Evolutionary conservation across 2,113 vertebrate species (phyloP).

Genomic region (Prunella fulvescens): DNA sequence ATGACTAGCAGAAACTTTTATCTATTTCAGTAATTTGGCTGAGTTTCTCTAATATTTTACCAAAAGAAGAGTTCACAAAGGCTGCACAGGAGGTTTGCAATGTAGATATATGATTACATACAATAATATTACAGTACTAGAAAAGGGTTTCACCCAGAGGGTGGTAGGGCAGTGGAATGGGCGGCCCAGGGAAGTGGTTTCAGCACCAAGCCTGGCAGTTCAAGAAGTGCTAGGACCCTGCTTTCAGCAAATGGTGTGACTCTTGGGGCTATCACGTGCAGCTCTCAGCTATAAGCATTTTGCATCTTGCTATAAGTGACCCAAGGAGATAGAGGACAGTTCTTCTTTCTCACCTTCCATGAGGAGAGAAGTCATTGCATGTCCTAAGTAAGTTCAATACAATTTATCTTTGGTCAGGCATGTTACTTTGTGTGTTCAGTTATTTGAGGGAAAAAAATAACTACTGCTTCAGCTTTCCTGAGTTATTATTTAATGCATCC

Average conservation of each 20-base stretch:
- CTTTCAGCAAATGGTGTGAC: not conserved
- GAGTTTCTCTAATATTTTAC: not conserved
- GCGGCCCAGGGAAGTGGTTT: not conserved
- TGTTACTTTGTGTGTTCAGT: not conserved
- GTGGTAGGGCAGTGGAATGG: not conserved
- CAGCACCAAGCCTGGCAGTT: not conserved
- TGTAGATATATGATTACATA: not conserved
- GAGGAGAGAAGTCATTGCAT: not conserved
- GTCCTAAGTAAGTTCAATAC: not conserved
- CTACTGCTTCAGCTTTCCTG: not conserved
- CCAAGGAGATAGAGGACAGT: not conserved
- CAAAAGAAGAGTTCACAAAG: not conserved
- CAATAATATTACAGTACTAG: not conserved
- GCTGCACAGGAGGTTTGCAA: not conserved
- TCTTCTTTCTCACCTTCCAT: not conserved
- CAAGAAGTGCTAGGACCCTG: not conserved
- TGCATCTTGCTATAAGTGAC: not conserved
- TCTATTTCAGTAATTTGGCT: not conserved
- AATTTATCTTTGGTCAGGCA: fast-evolving
- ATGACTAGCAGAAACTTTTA: not conserved
- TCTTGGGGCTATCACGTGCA: not conserved
- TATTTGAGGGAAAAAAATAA: not conserved
- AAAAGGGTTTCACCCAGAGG: not conserved
- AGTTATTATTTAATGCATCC: not conserved
- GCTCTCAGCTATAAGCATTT: not conserved